phyloP scores from a whole-genome alignment of 2,797 vertebrate genomes.

The Microtus obscurus region DNA sequence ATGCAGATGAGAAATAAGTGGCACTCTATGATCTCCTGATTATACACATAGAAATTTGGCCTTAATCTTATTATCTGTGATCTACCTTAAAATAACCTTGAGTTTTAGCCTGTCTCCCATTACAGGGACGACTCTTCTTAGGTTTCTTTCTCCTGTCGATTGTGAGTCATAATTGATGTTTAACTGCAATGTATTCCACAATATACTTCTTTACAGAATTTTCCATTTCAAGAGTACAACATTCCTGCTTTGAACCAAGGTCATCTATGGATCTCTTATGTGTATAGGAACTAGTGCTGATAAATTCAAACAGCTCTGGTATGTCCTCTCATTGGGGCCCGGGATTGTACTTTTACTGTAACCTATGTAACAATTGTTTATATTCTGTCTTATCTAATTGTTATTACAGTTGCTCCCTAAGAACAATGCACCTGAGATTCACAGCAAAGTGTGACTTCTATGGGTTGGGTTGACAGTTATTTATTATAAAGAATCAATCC shows the following conservation, averaged over 20 bases:
- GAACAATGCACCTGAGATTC: background rate
- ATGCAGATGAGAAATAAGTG: background rate
- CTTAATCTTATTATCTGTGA: background rate
- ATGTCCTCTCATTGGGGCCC: background rate
- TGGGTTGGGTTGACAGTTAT: slow-evolving; percentile 19
- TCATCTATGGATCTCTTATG: background rate
- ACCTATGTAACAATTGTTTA: background rate
- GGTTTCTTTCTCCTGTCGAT: background rate
- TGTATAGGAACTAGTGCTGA: background rate
- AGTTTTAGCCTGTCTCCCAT: too few relatives aligned
- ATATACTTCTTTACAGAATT: background rate
- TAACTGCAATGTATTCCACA: background rate
- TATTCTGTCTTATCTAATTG: background rate
- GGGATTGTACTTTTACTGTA: slow-evolving; percentile 8
- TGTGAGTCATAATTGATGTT: background rate
- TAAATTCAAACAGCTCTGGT: background rate
- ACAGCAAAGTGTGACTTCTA: slow-evolving; percentile 23
- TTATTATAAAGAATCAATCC: slow-evolving; percentile 13
- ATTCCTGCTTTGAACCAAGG: background rate
- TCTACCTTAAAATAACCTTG: background rate
- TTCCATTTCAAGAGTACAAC: background rate
- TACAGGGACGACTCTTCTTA: background rate
- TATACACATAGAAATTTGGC: background rate
- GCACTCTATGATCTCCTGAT: background rate
- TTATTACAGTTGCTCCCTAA: background rate